phyloP scores from a whole-genome alignment of 2,888 invertebrate species.

The Mellilla xanthometata region DNA sequence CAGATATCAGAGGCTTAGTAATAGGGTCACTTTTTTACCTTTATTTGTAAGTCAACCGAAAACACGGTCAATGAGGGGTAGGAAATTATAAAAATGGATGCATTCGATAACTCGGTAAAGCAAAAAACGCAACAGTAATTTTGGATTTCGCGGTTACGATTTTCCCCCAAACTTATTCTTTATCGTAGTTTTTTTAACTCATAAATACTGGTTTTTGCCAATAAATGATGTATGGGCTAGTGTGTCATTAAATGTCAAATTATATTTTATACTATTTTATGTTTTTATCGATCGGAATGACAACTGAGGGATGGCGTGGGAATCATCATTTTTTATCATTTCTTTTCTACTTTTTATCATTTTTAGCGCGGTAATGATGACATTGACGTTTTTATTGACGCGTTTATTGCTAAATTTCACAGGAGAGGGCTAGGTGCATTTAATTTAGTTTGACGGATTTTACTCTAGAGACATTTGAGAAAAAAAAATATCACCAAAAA shows the following conservation, averaged over 20 bases:
- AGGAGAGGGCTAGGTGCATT: conserved; percentile 11
- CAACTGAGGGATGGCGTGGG: conserved; percentile 57
- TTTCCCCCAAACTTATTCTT: conserved; percentile 46
- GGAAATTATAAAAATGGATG: no score
- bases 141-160: conserved; percentile 58
- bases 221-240: conserved; percentile 45
- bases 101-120: background rate
- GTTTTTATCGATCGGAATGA: conserved; percentile 62
- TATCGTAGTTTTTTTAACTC: conserved; percentile 49
- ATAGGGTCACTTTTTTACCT: no score
- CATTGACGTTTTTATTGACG: conserved; percentile 53
- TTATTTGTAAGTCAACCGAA: no score
- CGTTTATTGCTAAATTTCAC: conserved; percentile 46
- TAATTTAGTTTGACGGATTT: background rate
- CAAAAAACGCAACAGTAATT: conserved; percentile 17
- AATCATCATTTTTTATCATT: conserved; percentile 43
- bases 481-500: no score
- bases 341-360: conserved; percentile 24
- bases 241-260: conserved; percentile 76
- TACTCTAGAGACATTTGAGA: background rate
- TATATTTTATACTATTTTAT: conserved; percentile 77
- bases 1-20: no score
- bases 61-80: no score
- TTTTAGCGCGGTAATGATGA: conserved; percentile 63
- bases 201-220: conserved; percentile 41